Conservation (phyloP, 2,113 vertebrate species). For the Amblyopsis rosae region DNA sequence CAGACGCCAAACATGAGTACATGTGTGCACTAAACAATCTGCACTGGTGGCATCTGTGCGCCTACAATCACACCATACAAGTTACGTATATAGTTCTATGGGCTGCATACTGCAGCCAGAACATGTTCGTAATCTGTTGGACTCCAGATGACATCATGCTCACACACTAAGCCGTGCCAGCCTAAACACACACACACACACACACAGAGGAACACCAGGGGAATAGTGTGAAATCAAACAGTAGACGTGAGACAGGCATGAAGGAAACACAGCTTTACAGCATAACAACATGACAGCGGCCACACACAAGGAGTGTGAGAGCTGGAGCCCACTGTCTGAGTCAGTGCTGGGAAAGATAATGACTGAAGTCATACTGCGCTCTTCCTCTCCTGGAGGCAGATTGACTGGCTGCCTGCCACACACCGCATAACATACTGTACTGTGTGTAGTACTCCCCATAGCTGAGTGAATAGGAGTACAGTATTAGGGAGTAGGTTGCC, state of each 20-base stretch:
- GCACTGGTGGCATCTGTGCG: no score
- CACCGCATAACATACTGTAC: no score
- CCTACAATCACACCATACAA: no score
- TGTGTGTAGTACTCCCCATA: no score
- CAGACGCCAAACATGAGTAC: no score
- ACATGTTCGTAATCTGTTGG: not conserved
- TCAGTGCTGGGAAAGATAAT: conserved; percentile 9
- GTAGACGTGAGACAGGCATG: conserved; percentile 7
- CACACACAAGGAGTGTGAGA: conserved; percentile 23
- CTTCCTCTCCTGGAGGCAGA: not conserved
- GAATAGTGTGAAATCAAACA: not conserved
- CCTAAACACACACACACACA: not conserved
- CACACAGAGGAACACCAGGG: no score
- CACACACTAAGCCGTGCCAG: not conserved
- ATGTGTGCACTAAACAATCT: no score
- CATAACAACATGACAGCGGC: conserved; percentile 3
- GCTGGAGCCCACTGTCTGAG: conserved; percentile 2
- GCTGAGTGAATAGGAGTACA: no score
- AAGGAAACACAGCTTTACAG: not conserved
- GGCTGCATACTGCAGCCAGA: not conserved
- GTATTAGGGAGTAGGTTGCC: no score
- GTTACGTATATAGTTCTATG: not conserved
- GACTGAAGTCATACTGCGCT: conserved; percentile 14
- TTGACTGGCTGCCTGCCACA: no score
- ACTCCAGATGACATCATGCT: not conserved